phyloP scores from a whole-genome alignment of 2,797 vertebrate species.

The Enteromius paludinosus region DNA sequence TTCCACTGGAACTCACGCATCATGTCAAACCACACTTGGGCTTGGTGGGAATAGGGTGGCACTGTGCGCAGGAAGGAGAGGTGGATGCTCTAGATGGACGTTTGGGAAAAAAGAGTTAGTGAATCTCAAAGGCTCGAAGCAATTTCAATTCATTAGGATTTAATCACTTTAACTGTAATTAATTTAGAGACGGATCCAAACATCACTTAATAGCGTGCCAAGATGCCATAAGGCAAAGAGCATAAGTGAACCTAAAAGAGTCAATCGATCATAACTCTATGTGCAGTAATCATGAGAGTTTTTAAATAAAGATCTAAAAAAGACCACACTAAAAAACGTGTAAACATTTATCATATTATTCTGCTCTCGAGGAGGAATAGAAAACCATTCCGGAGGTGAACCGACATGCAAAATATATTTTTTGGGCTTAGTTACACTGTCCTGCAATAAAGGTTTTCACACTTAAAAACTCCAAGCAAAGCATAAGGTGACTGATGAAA shows the following conservation, averaged over 20 bases:
- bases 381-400: background rate
- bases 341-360: constrained; percentile 19
- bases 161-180: constrained; percentile 55
- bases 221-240: constrained; percentile 29
- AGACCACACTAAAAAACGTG: background rate
- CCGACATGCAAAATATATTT: background rate
- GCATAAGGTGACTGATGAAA: background rate
- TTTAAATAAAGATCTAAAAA: constrained; percentile 23
- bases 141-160: constrained; percentile 43
- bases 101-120: background rate
- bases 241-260: background rate
- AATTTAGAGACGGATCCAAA: constrained; percentile 32
- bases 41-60: constrained; percentile 97
- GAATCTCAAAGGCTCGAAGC: constrained; percentile 25
- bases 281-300: background rate
- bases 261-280: background rate
- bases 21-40: constrained; percentile 98
- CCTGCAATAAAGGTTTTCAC: background rate
- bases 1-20: constrained; percentile 99
- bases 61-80: constrained; percentile 96
- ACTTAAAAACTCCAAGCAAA: constrained; percentile 7
- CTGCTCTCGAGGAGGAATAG: background rate
- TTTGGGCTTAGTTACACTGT: background rate
- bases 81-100: constrained; percentile 89
- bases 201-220: constrained; percentile 23